phyloP scores from a whole-genome alignment of 1,140 invertebrate genomes.

The Aphelenchoides avenae region DNA sequence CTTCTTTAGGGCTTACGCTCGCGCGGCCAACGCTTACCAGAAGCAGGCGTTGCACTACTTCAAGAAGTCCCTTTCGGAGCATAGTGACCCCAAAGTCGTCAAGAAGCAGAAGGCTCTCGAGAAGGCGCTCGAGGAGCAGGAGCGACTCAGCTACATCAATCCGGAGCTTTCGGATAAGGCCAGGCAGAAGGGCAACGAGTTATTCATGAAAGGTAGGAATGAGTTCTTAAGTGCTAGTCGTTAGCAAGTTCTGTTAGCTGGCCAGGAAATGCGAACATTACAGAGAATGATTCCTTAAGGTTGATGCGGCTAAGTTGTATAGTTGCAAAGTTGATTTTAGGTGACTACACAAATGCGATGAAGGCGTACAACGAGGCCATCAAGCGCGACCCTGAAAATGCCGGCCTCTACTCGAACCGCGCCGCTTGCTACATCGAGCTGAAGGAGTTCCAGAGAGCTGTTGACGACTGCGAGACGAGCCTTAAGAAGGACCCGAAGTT shows the following conservation, averaged over 20 bases:
- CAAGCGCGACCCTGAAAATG: constrained; percentile 88
- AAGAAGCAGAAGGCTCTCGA: constrained; percentile 62
- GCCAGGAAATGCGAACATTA: no score
- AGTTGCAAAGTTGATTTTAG: no score
- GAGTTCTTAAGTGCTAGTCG: no score
- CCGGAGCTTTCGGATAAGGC: constrained; percentile 86
- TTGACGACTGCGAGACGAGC: constrained; percentile 93
- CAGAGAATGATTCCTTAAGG: no score
- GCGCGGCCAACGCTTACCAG: constrained; percentile 65
- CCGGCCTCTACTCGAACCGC: constrained; percentile 93
- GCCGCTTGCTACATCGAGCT: constrained; percentile 65
- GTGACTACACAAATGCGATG: constrained; percentile 86
- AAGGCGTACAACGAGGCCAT: constrained; percentile 95
- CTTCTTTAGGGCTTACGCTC: constrained; percentile 63
- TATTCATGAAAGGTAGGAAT: constrained; percentile 68
- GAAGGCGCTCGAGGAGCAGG: constrained; percentile 78
- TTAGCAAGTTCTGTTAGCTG: no score
- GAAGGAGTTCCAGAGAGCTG: constrained; percentile 90
- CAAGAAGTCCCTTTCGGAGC: constrained; percentile 94
- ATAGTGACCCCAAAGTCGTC: constrained; percentile 72
- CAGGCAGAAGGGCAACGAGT: constrained; percentile 82
- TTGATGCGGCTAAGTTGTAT: no score
- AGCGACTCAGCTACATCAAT: constrained; percentile 83
- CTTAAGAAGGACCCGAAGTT: constrained; percentile 90
- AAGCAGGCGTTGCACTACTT: constrained; percentile 79